Evolutionary conservation across 2,797 vertebrate species (phyloP).

Genomic region (Sebastes alutus): DNA sequence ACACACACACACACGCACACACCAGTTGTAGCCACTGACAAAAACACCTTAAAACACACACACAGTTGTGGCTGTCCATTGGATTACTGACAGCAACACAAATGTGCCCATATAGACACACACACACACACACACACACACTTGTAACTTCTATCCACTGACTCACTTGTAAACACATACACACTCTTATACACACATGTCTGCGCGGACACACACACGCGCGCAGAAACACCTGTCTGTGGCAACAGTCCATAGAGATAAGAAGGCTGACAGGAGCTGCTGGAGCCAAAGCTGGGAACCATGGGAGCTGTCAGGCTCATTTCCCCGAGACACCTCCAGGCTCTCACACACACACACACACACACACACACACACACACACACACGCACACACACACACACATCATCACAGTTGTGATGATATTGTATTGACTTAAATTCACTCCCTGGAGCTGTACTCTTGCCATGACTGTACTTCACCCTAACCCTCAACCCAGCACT

Average conservation of each 20-base stretch:
- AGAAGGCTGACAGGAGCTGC: slow-evolving; percentile 69
- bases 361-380: background rate
- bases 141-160: background rate
- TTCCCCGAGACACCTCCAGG: slow-evolving; percentile 57
- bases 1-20: background rate
- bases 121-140: slow-evolving; percentile 8
- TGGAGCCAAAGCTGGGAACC: slow-evolving; percentile 61
- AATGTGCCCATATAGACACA: background rate
- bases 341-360: slow-evolving; percentile 2
- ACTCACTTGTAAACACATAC: background rate
- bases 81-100: slow-evolving; percentile 19
- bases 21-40: background rate
- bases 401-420: slow-evolving; percentile 7
- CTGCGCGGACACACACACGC: background rate
- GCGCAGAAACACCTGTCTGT: slow-evolving; percentile 57
- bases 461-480: background rate
- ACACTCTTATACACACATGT: background rate
- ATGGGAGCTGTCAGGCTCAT: slow-evolving; percentile 68
- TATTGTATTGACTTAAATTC: slow-evolving; percentile 26
- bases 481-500: background rate
- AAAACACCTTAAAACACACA: slow-evolving; percentile 6
- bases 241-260: slow-evolving; percentile 69
- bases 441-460: slow-evolving; percentile 13
- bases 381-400: slow-evolving; percentile 1
- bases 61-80: slow-evolving; percentile 19